Evolutionary conservation across 2,888 invertebrate species (phyloP).

Genomic region (Trichogramma evanescens): DNA sequence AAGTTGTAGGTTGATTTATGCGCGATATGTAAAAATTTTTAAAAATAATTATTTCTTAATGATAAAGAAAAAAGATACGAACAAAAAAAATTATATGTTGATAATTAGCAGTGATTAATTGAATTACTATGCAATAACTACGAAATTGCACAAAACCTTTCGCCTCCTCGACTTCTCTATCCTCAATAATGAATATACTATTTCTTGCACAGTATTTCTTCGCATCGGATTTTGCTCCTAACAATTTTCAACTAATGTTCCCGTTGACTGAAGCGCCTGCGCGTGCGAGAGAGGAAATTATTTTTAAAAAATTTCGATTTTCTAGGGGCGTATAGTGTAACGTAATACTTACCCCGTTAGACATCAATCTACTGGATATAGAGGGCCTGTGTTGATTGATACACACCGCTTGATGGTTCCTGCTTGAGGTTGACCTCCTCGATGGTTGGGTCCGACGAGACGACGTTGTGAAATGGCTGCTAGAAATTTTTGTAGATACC

Average conservation of each 20-base stretch:
- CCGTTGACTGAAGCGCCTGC: constrained; percentile 75
- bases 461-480: constrained; percentile 90
- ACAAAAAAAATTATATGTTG: too few relatives aligned
- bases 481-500: constrained; percentile 90
- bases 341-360: constrained; percentile 52
- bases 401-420: constrained; percentile 69
- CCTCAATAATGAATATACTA: too few relatives aligned
- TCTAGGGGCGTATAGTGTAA: background rate
- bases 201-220: constrained; percentile 63
- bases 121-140: too few relatives aligned
- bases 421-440: constrained; percentile 72
- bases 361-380: constrained; percentile 88
- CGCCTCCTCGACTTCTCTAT: too few relatives aligned
- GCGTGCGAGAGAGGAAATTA: constrained; percentile 49
- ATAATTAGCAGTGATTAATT: too few relatives aligned
- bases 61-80: too few relatives aligned
- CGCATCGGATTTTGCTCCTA: constrained; percentile 97
- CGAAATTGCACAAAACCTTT: too few relatives aligned
- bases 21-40: too few relatives aligned
- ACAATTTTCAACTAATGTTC: constrained; percentile 94
- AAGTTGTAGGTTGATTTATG: too few relatives aligned
- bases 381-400: constrained; percentile 79
- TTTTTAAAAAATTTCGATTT: background rate
- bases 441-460: constrained; percentile 88
- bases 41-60: too few relatives aligned